Evolutionary conservation across 2,888 invertebrate genomes (phyloP).

Genomic region (Crepidodera aurea): DNA sequence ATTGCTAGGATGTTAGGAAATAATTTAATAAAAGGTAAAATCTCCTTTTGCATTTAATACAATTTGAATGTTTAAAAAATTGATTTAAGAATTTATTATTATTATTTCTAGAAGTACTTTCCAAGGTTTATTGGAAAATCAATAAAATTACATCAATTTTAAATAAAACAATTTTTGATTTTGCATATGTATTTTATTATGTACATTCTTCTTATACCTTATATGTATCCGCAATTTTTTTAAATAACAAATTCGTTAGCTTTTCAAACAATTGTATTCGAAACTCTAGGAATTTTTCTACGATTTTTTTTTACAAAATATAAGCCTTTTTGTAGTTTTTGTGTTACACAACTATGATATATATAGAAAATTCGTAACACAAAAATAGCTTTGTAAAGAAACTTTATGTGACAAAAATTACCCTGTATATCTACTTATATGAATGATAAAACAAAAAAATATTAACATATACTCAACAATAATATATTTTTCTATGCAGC

Average conservation of each 20-base stretch:
- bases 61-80: no score
- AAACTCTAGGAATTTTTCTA: background rate
- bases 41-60: no score
- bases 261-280: background rate
- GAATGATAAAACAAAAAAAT: background rate
- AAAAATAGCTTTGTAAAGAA: background rate
- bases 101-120: no score
- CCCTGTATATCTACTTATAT: slow-evolving; percentile 17
- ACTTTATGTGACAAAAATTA: slow-evolving; percentile 7
- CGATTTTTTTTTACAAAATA: slow-evolving; percentile 11
- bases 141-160: no score
- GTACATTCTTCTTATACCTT: background rate
- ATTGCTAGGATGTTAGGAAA: no score
- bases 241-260: slow-evolving; percentile 10
- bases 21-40: no score
- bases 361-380: background rate
- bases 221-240: slow-evolving; percentile 1
- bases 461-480: background rate
- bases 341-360: background rate
- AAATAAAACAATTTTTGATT: background rate
- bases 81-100: no score
- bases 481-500: no score
- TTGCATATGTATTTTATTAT: background rate
- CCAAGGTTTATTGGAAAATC: no score
- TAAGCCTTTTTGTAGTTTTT: background rate